Conservation (phyloP, 2,888 invertebrate species). For the Dendrolimus houi region DNA sequence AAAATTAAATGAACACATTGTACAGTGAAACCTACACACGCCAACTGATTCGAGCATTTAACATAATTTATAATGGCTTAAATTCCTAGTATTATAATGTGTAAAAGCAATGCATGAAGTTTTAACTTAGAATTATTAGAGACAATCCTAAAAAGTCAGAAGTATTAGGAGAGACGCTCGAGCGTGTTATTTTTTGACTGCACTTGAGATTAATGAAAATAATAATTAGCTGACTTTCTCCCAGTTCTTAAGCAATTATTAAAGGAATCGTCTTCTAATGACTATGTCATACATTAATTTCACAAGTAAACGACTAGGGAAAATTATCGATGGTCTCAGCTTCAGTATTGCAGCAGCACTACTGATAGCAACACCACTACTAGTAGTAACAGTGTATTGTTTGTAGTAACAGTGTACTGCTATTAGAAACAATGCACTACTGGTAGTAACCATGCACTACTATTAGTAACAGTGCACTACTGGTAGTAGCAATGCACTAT, state of each 20-base stretch:
- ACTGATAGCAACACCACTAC: too few species aligned
- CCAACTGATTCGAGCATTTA: background rate
- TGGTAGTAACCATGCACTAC: background rate
- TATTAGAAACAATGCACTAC: background rate
- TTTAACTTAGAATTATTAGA: background rate
- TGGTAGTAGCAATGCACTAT: background rate
- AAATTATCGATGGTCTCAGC: background rate
- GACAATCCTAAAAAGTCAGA: too few species aligned
- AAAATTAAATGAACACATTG: constrained; percentile 11
- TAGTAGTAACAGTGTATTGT: background rate
- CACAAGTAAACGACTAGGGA: background rate
- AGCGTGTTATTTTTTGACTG: too few species aligned
- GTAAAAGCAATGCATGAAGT: background rate
- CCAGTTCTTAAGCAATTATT: background rate
- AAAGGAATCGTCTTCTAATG: background rate
- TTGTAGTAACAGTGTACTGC: background rate
- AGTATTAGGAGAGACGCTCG: too few species aligned
- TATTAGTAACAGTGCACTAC: background rate
- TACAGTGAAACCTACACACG: constrained; percentile 49
- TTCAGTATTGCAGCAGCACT: background rate
- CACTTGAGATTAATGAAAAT: too few species aligned
- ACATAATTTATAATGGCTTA: background rate
- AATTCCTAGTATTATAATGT: background rate
- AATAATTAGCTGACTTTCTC: too few species aligned
- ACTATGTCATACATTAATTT: background rate